Conservation (phyloP, 2,888 invertebrate genomes). For the Drosophila diplacantha region DNA sequence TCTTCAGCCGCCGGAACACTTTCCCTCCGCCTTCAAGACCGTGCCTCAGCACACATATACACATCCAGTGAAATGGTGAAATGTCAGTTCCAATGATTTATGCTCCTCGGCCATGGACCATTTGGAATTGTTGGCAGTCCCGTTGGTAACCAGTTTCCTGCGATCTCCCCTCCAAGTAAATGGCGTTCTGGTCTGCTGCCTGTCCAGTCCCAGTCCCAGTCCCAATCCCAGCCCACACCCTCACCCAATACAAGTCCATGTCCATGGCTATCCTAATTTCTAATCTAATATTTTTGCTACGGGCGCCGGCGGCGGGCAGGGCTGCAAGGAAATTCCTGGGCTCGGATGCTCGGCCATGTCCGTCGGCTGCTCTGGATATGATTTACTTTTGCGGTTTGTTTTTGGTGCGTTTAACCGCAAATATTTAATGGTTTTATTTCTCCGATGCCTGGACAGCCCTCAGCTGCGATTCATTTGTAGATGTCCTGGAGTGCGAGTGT, state of each 20-base stretch:
- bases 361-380: constrained; percentile 61
- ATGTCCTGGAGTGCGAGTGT: constrained; percentile 38
- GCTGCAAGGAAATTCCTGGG: constrained; percentile 52
- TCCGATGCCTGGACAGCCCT: constrained; percentile 39
- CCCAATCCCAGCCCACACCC: neutral
- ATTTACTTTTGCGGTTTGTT: constrained; percentile 70
- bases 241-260: constrained; percentile 22
- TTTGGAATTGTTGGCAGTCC: constrained; percentile 65
- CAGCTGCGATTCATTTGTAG: constrained; percentile 67
- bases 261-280: constrained; percentile 66
- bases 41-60: constrained; percentile 38
- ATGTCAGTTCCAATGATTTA: constrained; percentile 76
- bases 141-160: constrained; percentile 42
- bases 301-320: constrained; percentile 9
- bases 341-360: constrained; percentile 42
- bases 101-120: constrained; percentile 69
- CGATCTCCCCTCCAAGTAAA: constrained; percentile 39
- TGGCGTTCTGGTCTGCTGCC: constrained; percentile 65
- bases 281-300: constrained; percentile 71
- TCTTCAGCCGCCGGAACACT: constrained; percentile 2
- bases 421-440: constrained; percentile 72
- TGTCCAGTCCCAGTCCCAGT: constrained; percentile 17
- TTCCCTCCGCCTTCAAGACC: constrained; percentile 2
- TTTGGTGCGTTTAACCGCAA: constrained; percentile 72
- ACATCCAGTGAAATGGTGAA: constrained; percentile 69